These are phyloP conservation scores for Lophius piscatorius DNA, from an alignment of 2,113 vertebrate species.

Conservation along the genomic window DNA sequence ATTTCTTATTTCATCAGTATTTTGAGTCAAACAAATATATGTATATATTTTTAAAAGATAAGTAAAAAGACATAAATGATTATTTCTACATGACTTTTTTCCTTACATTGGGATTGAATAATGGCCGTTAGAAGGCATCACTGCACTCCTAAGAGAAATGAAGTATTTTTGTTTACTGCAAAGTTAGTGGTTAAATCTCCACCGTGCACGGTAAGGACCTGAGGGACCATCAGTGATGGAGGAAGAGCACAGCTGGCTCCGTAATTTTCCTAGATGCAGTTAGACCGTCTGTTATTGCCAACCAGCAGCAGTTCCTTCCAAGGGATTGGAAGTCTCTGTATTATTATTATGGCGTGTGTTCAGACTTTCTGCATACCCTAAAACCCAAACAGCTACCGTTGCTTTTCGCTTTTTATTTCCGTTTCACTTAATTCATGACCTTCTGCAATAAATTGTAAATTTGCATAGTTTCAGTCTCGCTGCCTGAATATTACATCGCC, in stretches of 20 bases:
- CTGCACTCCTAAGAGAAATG: constrained; percentile 1
- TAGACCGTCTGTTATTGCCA: constrained; percentile 39
- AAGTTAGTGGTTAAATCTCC: constrained; percentile 12
- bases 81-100: too few species aligned
- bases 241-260: constrained; percentile 52
- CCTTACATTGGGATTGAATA: too few species aligned
- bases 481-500: constrained; percentile 45
- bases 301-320: constrained; percentile 57
- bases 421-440: constrained; percentile 38
- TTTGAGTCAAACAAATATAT: too few species aligned
- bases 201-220: constrained; percentile 21
- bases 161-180: constrained; percentile 20
- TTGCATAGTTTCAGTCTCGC: constrained; percentile 38
- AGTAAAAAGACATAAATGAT: too few species aligned
- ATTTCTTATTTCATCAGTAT: too few species aligned
- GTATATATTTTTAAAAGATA: too few species aligned
- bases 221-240: constrained; percentile 33
- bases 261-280: constrained; percentile 50
- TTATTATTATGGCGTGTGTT: constrained; percentile 60
- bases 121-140: neutral
- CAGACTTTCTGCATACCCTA: constrained; percentile 49
- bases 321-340: constrained; percentile 57
- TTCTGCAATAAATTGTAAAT: constrained; percentile 25
- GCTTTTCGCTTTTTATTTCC: constrained; percentile 35
- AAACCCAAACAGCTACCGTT: constrained; percentile 16